Conservation (phyloP, 2,888 invertebrate genomes). For the Trissoscelio sp. region DNA sequence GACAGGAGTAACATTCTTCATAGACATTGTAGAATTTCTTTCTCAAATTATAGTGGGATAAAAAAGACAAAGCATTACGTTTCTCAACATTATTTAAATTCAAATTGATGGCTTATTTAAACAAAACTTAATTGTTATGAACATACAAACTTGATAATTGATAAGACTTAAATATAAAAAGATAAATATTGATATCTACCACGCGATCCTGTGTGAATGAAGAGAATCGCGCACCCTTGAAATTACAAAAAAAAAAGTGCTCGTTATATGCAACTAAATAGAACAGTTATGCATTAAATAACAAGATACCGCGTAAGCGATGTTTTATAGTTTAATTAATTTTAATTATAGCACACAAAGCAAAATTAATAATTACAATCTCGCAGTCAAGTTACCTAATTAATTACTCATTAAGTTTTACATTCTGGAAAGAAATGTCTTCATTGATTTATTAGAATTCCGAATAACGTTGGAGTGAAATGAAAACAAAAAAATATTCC, state of each 20-base stretch:
- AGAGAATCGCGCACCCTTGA: slow-evolving; percentile 41
- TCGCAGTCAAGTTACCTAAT: slow-evolving; percentile 17
- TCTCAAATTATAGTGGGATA: not conserved
- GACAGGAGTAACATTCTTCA: not conserved
- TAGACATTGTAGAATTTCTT: not conserved
- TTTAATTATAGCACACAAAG: slow-evolving; percentile 46
- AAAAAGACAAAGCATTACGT: too few relatives aligned
- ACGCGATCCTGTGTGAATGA: slow-evolving; percentile 45
- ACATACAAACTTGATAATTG: too few relatives aligned
- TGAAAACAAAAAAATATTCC: not conserved
- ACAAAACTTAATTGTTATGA: too few relatives aligned
- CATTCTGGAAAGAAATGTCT: not conserved
- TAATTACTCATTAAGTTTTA: slow-evolving; percentile 34
- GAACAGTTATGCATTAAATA: slow-evolving; percentile 51
- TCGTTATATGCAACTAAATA: slow-evolving; percentile 30
- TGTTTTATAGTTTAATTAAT: slow-evolving; percentile 61
- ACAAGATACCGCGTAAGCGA: slow-evolving; percentile 52
- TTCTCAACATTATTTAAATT: too few relatives aligned
- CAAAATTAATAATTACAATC: slow-evolving; percentile 52
- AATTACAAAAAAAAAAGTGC: slow-evolving; percentile 41
- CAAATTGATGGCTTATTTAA: too few relatives aligned
- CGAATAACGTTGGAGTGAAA: not conserved
- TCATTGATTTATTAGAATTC: slow-evolving; percentile 13
- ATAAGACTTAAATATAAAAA: not conserved
- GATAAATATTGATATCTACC: slow-evolving; percentile 32